Evolutionary conservation across 2,888 invertebrate genomes (phyloP).

Genomic region (Thymelicus acteon): DNA sequence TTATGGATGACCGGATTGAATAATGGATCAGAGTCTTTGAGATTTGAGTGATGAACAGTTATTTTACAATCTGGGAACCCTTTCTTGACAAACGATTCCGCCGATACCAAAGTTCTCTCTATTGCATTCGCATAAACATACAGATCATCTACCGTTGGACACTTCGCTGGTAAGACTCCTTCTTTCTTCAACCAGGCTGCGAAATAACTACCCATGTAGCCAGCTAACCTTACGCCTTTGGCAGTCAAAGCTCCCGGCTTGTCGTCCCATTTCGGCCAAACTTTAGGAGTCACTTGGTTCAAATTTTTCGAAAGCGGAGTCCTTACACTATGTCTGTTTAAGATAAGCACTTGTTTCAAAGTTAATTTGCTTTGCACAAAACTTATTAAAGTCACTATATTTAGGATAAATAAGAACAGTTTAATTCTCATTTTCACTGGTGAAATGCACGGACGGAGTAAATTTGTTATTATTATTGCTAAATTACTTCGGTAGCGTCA

Average conservation of each 20-base stretch:
- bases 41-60: constrained; percentile 57
- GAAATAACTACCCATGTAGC: constrained; percentile 65
- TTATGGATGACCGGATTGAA: constrained; percentile 72
- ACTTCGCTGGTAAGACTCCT: constrained; percentile 52
- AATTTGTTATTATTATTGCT: not conserved
- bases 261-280: constrained; percentile 60
- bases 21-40: constrained; percentile 56
- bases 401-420: constrained; percentile 9
- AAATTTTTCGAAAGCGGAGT: constrained; percentile 54
- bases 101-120: constrained; percentile 67
- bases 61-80: constrained; percentile 68
- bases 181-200: constrained; percentile 58
- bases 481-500: constrained; percentile 12
- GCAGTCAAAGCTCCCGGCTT: constrained; percentile 59
- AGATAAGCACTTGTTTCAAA: constrained; percentile 60
- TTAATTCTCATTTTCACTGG: constrained; percentile 16
- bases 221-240: constrained; percentile 65
- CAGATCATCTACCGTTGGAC: constrained; percentile 61
- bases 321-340: constrained; percentile 69
- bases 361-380: constrained; percentile 24
- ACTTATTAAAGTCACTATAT: constrained; percentile 16
- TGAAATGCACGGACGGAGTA: not conserved
- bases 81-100: constrained; percentile 62
- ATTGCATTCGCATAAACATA: constrained; percentile 70
- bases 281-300: constrained; percentile 49